phyloP scores from a whole-genome alignment of 2,113 vertebrate species.

The Myiagra hebetior region DNA sequence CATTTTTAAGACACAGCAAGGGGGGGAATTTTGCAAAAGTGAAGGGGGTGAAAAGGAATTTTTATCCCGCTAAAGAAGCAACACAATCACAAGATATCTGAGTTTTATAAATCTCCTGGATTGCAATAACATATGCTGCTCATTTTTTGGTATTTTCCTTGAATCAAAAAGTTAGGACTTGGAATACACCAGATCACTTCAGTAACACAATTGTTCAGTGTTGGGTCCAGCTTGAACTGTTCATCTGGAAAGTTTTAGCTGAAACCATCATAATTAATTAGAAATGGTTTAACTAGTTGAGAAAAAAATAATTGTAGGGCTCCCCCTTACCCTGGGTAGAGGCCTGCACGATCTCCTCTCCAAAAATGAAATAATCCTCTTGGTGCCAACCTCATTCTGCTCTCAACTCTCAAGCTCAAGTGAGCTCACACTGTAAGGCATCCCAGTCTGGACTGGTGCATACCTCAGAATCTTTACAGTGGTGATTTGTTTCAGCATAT shows the following conservation, averaged over 20 bases:
- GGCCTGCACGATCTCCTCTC: background rate
- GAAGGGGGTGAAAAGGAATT: constrained; percentile 16
- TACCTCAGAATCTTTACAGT: background rate
- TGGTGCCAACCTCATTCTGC: background rate
- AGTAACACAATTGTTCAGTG: background rate
- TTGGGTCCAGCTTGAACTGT: background rate
- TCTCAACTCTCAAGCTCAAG: background rate
- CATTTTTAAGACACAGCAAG: constrained; percentile 50
- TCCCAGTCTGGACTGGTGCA: background rate
- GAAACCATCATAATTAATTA: constrained; percentile 49
- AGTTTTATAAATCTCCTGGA: background rate
- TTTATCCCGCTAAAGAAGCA: constrained; percentile 20
- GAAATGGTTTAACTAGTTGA: constrained; percentile 27
- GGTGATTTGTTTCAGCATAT: background rate
- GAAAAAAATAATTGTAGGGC: background rate
- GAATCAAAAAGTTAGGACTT: background rate
- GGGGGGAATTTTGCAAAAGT: constrained; percentile 19
- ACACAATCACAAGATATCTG: background rate
- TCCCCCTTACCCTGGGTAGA: background rate
- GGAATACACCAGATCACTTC: background rate
- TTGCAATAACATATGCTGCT: background rate
- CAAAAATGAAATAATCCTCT: background rate
- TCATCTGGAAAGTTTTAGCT: constrained; percentile 43
- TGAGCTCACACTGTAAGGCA: background rate
- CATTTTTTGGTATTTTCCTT: constrained; percentile 2